Evolutionary conservation across 2,113 vertebrate species (phyloP), one percentile per base, ranked within the genome.

Genomic region (Tonatia bakeri): DNA sequence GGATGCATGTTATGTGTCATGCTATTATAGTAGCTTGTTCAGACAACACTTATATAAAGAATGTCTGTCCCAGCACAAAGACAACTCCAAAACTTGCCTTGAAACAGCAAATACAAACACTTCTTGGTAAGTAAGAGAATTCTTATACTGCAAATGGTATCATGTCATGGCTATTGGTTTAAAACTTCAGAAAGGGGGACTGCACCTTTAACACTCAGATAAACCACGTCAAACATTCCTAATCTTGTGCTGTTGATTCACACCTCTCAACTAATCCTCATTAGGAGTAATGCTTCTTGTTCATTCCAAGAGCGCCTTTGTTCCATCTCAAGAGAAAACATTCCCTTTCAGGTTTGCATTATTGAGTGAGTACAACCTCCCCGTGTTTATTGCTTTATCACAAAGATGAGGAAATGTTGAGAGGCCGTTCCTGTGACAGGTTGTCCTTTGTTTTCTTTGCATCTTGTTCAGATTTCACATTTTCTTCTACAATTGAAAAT

Each of bases 191-290:
- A 95, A 96, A 97, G 97, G 97, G 96, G 94, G 79, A 88, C 98
- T 98, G 98, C 97, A 98, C 98, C 98, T 98, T 98, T 98, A 98
- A 98, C 59, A n/a, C 97, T 97, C 97, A 98, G 97, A 98, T 98
- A 77, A 77, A 36, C 67, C 77, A 4, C 59, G 65, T 98, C 92
- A 96, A 97, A 96, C 96, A 95, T 97, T 98, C 93, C 98, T 96
- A 96, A 82, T 97, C 97, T 97, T 95, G 97, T 97, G 95, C 96
- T 98, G 93, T 97, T 96, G 85, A 96, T 93, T 98, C 40, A 69
- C 73, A 88, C 97, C 98, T 98, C 97, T 98, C 97, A 98, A 87
- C 96, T 94, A 96, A 97, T 98, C 98, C 97, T 98, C 54, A 26
- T 56, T 94, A 97, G 97, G 98, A 79, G 31, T 7, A 93, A 97